Percentiles rank a stretch among this genome's conserved stretches.
These are phyloP conservation scores for Echinops telfairi DNA, from an alignment of 2,113 vertebrate genomes.

Conservation along the genomic window DNA sequence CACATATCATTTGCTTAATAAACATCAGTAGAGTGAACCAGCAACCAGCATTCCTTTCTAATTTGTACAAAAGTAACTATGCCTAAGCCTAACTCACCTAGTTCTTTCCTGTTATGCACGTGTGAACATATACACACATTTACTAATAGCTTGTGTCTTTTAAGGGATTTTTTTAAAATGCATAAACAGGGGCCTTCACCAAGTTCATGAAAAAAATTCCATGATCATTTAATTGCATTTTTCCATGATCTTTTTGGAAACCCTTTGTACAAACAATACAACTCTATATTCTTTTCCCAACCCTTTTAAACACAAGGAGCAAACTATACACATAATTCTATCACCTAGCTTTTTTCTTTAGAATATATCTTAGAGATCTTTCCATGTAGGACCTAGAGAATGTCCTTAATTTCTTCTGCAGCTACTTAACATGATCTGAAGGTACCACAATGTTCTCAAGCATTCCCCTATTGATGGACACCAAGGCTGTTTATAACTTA, in stretches of 20 bases:
- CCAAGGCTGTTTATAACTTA: background rate
- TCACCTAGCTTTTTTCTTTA: background rate
- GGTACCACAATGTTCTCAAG: background rate
- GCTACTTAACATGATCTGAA: background rate
- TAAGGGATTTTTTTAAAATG: background rate
- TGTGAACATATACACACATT: background rate
- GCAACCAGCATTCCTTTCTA: too few relatives aligned
- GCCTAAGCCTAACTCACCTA: too few relatives aligned
- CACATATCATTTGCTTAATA: background rate
- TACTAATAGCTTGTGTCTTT: background rate
- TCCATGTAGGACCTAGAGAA: background rate
- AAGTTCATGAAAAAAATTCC: too few relatives aligned
- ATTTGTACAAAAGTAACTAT: too few relatives aligned
- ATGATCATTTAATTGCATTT: too few relatives aligned
- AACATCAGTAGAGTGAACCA: too few relatives aligned
- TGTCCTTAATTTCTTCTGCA: background rate
- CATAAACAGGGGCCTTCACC: background rate
- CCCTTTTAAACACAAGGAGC: background rate
- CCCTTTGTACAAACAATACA: background rate
- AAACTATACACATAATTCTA: background rate
- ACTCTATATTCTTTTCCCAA: background rate
- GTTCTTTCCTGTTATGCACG: background rate
- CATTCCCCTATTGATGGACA: background rate
- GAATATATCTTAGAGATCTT: background rate
- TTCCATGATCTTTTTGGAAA: too few relatives aligned